Base-by-base conservation (phyloP, 2,888 invertebrate species). In the Lithophane ornitopus region DNA sequence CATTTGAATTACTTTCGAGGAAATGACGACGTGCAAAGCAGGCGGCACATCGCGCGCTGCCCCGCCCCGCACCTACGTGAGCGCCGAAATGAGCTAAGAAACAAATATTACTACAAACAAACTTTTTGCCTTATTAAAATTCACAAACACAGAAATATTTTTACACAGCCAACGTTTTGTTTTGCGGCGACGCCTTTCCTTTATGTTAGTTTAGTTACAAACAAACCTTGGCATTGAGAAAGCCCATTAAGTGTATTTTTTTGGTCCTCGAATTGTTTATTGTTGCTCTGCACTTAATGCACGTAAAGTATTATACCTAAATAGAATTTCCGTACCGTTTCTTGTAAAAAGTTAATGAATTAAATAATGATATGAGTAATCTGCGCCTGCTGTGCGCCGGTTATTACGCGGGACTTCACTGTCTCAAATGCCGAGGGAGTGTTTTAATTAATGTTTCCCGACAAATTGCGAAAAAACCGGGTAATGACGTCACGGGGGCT, bases 1-100 rank as follows among this genome's bases (percentile, higher is more conserved):
- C 95, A 95, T 96, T 96, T 96, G 96, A 96, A 96, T 96, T 96
- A 96, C 96, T 96, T 96, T 96, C 95, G 94, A 96, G 96, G 95
- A 95, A 96, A 95, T 95, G 96, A 96, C 95, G 95, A 94, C 94
- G 93, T 93, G 92, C 88, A 92, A 94, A 91, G 95, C 91, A 89
- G 88, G 92, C 89, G 94, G 91, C 91, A 93, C 92, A 94, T 91
- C 89, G 90, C 88, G 91, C 87, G 91, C 90, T 90, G 90, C 87
- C 89, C 71, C 82, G 52, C 77, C 77, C 81, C 72, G 71, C 80
- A 65, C 79, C 88, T 85, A 90, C 91, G 88, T 89, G 87, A 83
- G 85, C 89, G 67, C 86, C 90, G 88, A 91, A 91, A 91, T 93
- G 91, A 93, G 89, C 90, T 86, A 86, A 89, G 89, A 89, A 91